A percentile compares a stretch with the other conserved stretches of the same genome.
Evolutionary conservation across 1,140 invertebrate genomes (phyloP).

Genomic region (Batillaria attramentaria): DNA sequence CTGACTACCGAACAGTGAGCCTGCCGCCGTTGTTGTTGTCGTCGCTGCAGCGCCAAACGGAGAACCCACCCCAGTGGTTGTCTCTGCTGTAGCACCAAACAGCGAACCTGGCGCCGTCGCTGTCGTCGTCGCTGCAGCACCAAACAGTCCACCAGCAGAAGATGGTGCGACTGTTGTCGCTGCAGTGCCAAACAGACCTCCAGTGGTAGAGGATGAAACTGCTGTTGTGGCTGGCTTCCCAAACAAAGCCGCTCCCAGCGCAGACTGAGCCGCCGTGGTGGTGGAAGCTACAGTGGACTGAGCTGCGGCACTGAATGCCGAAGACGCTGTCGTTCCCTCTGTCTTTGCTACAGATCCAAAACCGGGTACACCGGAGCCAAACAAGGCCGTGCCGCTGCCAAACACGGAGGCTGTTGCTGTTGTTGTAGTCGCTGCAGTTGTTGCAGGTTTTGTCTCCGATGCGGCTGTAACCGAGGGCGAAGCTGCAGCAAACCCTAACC

Average conservation of each 20-base stretch:
- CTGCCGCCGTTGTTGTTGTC: neutral
- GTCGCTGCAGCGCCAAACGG: slow-evolving; percentile 10
- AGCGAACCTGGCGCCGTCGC: slow-evolving; percentile 7
- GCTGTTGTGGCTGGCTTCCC: slow-evolving; percentile 10
- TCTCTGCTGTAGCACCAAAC: slow-evolving; percentile 32
- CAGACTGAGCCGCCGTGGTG: no score
- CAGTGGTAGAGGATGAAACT: slow-evolving; percentile 21
- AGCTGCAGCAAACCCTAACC: no score
- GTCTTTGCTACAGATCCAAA: slow-evolving; percentile 1
- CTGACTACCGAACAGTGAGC: neutral
- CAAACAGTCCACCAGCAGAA: slow-evolving; percentile 35
- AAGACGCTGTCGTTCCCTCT: neutral
- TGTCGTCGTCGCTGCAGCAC: slow-evolving; percentile 15
- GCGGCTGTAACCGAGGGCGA: no score
- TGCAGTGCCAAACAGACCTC: slow-evolving; percentile 37
- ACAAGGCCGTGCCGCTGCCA: neutral
- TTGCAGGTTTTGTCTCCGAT: no score
- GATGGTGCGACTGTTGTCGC: slow-evolving; percentile 19
- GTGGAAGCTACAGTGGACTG: neutral
- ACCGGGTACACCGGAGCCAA: slow-evolving; percentile 20
- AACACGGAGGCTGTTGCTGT: neutral
- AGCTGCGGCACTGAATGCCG: neutral
- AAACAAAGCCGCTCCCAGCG: neutral
- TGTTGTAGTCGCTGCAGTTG: no score
- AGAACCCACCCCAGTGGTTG: neutral